Conservation (phyloP, 2,797 vertebrate genomes). For the Thunnus albacares region DNA sequence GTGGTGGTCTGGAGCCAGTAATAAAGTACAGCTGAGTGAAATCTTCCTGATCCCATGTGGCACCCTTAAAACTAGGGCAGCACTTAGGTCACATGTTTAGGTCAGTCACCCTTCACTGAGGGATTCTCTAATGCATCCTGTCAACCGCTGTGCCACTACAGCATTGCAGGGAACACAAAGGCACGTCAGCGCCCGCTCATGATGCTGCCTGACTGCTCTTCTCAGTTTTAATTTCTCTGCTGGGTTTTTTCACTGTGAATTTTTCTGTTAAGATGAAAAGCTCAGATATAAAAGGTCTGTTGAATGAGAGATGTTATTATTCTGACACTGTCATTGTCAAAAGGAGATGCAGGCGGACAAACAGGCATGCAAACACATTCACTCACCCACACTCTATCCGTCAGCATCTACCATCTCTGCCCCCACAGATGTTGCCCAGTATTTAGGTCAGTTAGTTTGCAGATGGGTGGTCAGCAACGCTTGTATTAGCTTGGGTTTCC, state of each 20-base stretch:
- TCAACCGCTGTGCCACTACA: conserved; percentile 70
- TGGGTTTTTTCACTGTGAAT: conserved; percentile 34
- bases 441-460: conserved; percentile 83
- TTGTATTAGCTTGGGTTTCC: conserved; percentile 74
- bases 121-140: conserved; percentile 81
- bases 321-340: conserved; percentile 59
- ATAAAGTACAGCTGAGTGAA: conserved; percentile 64
- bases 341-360: conserved; percentile 36
- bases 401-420: conserved; percentile 67
- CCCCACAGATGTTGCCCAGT: conserved; percentile 79
- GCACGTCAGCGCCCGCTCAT: conserved; percentile 47
- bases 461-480: conserved; percentile 81
- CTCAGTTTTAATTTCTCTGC: conserved; percentile 61
- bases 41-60: conserved; percentile 77
- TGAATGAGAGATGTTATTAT: conserved; percentile 61
- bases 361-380: conserved; percentile 7
- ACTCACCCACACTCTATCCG: conserved; percentile 33
- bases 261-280: conserved; percentile 47
- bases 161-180: conserved; percentile 57
- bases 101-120: conserved; percentile 80
- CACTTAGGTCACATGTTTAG: conserved; percentile 83
- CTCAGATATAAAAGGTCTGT: conserved; percentile 47
- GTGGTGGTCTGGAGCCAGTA: conserved; percentile 37
- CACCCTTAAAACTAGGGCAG: conserved; percentile 80
- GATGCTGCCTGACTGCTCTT: conserved; percentile 65